Evolutionary conservation across 2,113 vertebrate species (phyloP).

Genomic region (Etheostoma cragini): DNA sequence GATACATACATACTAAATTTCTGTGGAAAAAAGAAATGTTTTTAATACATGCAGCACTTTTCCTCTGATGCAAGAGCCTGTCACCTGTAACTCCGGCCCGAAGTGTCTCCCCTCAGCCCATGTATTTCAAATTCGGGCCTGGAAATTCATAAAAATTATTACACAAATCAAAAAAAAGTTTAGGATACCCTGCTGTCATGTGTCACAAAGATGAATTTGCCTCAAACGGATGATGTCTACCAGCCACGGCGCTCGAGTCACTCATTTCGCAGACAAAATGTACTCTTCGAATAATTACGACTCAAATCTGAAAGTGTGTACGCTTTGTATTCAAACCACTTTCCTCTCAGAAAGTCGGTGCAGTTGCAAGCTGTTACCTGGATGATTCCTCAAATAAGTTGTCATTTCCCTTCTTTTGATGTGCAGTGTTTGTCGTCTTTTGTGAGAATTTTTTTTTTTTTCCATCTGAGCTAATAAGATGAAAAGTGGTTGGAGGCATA

Average conservation of each 20-base stretch:
- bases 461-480: conserved; percentile 66
- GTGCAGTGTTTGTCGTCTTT: conserved; percentile 46
- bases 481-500: conserved; percentile 67
- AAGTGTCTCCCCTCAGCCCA: conserved; percentile 11
- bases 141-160: conserved; percentile 46
- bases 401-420: conserved; percentile 70
- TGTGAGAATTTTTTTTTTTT: conserved; percentile 18
- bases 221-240: conserved; percentile 3
- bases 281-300: conserved; percentile 16
- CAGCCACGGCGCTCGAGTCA: neutral
- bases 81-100: conserved; percentile 37
- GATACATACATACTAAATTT: conserved; percentile 26
- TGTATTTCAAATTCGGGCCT: conserved; percentile 28
- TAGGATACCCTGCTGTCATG: conserved; percentile 16
- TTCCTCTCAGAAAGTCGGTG: conserved; percentile 4
- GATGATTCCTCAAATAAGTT: conserved; percentile 63
- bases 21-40: neutral
- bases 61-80: conserved; percentile 49
- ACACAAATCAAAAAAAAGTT: conserved; percentile 45
- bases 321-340: conserved; percentile 46
- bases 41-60: conserved; percentile 12
- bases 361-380: conserved; percentile 46
- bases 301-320: conserved; percentile 15
- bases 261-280: conserved; percentile 17
- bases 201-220: conserved; percentile 49